These are phyloP conservation scores for Ciconia maguari DNA, from an alignment of 2,113 vertebrate species.

Conservation along the genomic window DNA sequence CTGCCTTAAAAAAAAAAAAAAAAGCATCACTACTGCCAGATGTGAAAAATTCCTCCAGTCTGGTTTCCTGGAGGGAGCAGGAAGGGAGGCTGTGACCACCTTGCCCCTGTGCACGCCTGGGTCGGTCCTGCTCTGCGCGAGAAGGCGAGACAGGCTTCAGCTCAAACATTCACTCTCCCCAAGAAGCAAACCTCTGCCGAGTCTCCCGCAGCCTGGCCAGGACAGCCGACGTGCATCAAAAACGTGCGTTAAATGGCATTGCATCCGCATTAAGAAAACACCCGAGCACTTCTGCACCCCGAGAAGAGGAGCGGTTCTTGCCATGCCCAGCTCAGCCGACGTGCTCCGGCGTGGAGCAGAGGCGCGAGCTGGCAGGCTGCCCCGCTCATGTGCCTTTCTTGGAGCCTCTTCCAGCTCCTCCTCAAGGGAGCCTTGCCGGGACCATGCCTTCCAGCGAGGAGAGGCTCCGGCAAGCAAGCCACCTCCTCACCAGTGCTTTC, in stretches of 20 bases:
- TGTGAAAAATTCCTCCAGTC: background rate
- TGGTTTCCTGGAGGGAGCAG: slow-evolving; percentile 28
- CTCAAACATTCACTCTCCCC: accelerated
- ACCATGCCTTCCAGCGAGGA: background rate
- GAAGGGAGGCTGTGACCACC: background rate
- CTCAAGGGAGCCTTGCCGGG: background rate
- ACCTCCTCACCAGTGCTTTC: background rate
- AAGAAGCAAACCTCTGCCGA: background rate
- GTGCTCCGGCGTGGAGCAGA: background rate
- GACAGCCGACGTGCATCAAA: background rate
- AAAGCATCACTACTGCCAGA: background rate
- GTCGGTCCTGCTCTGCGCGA: accelerated
- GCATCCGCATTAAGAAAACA: accelerated
- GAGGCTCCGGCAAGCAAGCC: background rate
- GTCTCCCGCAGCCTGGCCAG: background rate
- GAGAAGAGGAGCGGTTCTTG: background rate
- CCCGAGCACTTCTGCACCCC: accelerated
- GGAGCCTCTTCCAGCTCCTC: slow-evolving; percentile 37
- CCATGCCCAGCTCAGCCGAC: background rate
- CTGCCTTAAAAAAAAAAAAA: background rate
- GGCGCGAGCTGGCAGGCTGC: background rate
- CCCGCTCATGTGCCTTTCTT: slow-evolving; percentile 35
- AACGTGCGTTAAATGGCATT: accelerated
- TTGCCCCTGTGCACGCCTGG: background rate
- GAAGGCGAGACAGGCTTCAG: background rate